Evolutionary conservation across 1,140 invertebrate species (phyloP), one percentile per base, ranked within the genome.

Genomic region (Orchestia grillus): DNA sequence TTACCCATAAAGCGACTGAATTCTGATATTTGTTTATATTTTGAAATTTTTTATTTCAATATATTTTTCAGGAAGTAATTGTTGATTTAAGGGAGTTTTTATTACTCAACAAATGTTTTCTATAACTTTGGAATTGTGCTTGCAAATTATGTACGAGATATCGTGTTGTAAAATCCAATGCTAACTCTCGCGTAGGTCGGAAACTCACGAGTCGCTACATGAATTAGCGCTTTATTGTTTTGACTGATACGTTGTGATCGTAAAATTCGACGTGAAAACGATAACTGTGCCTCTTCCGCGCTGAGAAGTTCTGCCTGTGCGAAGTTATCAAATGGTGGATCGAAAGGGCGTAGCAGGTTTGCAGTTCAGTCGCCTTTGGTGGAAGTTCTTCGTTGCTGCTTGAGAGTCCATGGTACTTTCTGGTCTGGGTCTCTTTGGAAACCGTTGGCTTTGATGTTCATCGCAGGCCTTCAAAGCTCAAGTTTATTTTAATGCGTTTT

Each of bases 291-390:
- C 62, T 77, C 62, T 77, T 77, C 62, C 28, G 62, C 62, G 62
- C 62, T 77, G 36, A 77, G 88, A 44, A 90, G 6, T 44, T 90
- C 88, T 44, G n/a, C 88, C n/a, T 44, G n/a, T 42, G 41, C 43
- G 88, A 42, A 90, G 88, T 90, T 90, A 90, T 90, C 88, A 42
- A 44, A 44, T 90, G 0, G 41, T 90, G 88, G 88, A 90, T 90
- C 88, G 88, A 90, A 44, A 90, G 88, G 88, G 88, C 88, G 88
- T 42, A 42, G 88, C 88, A 90, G 88, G 88, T 42, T 90, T 90
- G 88, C 88, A 90, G 88, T 90, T 90, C 88, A 90, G 88, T 90
- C 88, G 88, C 88, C 88, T 90, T 90, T 44, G 88, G 36, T 41
- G 8, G 88, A 90, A 90, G 88, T 90, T 90, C 88, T 90, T 44